phyloP scores from a whole-genome alignment of 1,140 invertebrate genomes.

The Forficula auricularia region DNA sequence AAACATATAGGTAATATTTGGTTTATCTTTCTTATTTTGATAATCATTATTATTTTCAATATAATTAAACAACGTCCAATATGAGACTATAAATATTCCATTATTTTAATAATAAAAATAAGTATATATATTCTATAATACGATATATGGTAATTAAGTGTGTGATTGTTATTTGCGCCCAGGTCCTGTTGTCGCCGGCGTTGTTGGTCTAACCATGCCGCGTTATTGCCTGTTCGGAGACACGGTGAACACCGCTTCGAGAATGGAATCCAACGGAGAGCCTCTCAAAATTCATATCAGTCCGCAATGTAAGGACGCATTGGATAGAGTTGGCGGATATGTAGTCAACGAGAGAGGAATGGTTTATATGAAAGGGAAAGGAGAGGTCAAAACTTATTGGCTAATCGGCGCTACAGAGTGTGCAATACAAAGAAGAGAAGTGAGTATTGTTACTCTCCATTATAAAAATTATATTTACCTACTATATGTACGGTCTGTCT shows the following conservation, averaged over 20 bases:
- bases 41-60: too few species aligned
- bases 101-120: too few species aligned
- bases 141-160: not conserved
- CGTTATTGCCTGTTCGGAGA: slow-evolving; percentile 88
- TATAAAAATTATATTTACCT: too few species aligned
- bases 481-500: too few species aligned
- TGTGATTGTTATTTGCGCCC: slow-evolving; percentile 1
- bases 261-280: slow-evolving; percentile 89
- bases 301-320: slow-evolving; percentile 55
- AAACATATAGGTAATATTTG: too few species aligned
- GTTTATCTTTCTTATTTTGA: too few species aligned
- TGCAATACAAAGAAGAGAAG: slow-evolving; percentile 63
- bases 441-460: too few species aligned
- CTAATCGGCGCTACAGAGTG: slow-evolving; percentile 63
- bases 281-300: slow-evolving; percentile 85
- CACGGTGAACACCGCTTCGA: slow-evolving; percentile 81
- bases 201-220: slow-evolving; percentile 93
- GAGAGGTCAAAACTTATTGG: slow-evolving; percentile 72
- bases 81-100: too few species aligned
- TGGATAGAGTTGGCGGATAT: slow-evolving; percentile 79
- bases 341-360: slow-evolving; percentile 64
- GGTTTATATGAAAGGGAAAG: slow-evolving; percentile 82
- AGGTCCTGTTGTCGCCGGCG: slow-evolving; percentile 81
- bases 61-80: too few species aligned
- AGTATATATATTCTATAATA: too few species aligned